Conservation (phyloP, 2,113 vertebrate species). For the Psittacula cyanocephala region DNA sequence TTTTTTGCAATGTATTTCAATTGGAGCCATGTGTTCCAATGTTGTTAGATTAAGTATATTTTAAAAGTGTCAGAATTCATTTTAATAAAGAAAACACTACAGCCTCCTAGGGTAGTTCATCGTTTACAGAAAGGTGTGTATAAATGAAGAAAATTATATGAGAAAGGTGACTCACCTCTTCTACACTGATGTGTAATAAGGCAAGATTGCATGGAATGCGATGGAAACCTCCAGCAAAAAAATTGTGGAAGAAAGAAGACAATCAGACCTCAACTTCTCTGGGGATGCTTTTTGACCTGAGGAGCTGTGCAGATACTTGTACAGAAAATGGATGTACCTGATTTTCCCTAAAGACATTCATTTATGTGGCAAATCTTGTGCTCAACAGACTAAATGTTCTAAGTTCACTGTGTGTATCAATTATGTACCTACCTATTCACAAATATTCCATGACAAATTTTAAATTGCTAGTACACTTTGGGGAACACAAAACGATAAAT, state of each 20-base stretch:
- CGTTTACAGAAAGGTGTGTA: background rate
- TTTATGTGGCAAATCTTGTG: background rate
- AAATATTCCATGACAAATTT: background rate
- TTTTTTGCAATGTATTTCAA: background rate
- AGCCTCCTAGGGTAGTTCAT: background rate
- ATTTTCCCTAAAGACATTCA: background rate
- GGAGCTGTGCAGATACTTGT: fast-evolving
- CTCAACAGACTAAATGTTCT: background rate
- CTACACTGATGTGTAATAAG: background rate
- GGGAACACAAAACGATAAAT: background rate
- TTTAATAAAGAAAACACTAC: background rate
- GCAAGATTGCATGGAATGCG: background rate
- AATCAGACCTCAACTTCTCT: background rate
- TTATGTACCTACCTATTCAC: background rate
- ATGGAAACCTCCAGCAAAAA: background rate
- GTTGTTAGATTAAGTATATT: background rate
- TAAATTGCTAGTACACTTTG: background rate
- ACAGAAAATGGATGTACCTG: background rate
- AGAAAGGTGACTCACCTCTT: background rate
- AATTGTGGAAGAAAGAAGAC: background rate
- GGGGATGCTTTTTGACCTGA: background rate
- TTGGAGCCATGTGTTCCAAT: background rate
- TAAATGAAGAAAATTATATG: background rate
- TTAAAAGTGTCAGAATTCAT: background rate
- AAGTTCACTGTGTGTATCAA: background rate